phyloP scores from a whole-genome alignment of 2,888 invertebrate genomes.

The Pachymerium ferrugineum region DNA sequence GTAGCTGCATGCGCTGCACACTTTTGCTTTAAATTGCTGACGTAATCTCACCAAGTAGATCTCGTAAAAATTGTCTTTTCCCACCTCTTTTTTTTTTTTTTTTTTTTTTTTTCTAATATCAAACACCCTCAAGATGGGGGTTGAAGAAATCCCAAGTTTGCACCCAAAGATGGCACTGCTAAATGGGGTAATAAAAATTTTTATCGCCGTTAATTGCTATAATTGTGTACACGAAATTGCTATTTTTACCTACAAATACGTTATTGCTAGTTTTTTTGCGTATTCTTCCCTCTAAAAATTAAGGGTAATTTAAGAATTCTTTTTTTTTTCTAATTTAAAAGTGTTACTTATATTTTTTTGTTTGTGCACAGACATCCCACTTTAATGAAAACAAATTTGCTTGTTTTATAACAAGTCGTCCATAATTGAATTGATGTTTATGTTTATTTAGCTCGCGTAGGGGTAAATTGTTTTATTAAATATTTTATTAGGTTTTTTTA shows the following conservation, averaged over 20 bases:
- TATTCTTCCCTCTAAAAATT: no score
- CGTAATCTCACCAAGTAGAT: neutral
- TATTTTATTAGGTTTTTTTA: no score
- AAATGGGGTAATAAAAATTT: neutral
- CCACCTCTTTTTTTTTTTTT: neutral
- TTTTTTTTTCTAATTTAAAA: no score
- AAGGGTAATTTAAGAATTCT: no score
- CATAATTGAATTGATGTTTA: no score
- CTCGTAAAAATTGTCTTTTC: neutral
- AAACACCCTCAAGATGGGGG: neutral
- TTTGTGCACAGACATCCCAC: no score
- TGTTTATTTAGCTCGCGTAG: no score
- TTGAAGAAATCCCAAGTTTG: neutral
- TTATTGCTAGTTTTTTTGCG: no score
- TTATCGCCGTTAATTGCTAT: neutral
- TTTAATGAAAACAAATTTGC: no score
- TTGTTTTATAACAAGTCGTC: no score
- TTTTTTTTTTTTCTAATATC: neutral
- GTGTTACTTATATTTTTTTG: no score
- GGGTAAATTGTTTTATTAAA: no score
- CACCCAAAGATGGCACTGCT: neutral
- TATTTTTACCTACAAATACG: neutral
- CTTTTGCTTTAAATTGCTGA: neutral
- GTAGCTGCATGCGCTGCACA: neutral
- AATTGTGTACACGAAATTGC: neutral